Conservation (phyloP, 2,113 vertebrate genomes). For the Sinocyclocheilus anophthalmus region DNA sequence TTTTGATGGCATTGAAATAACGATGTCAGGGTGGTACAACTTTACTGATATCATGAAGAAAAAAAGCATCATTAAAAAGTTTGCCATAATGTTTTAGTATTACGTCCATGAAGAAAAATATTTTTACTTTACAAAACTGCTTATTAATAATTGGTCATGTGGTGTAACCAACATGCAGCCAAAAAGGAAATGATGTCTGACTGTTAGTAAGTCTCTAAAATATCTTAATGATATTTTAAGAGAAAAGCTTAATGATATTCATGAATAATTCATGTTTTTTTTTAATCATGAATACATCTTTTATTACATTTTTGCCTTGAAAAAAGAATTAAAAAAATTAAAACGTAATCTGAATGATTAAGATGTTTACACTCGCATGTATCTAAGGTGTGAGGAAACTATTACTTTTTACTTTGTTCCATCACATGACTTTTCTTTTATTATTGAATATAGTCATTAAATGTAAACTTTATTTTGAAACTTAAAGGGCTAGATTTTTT, state of each 20-base stretch:
- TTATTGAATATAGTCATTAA: not conserved
- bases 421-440: not conserved
- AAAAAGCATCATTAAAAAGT: not conserved
- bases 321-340: not conserved
- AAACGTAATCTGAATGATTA: not conserved
- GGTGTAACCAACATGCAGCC: not conserved
- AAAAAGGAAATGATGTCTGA: not conserved
- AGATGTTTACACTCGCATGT: not conserved
- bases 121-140: too few species aligned
- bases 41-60: not conserved
- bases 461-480: not conserved
- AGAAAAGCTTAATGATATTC: too few species aligned
- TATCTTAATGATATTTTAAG: not conserved
- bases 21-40: not conserved
- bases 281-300: too few species aligned
- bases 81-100: too few species aligned
- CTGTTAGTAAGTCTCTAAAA: too few species aligned
- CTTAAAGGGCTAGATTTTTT: not conserved
- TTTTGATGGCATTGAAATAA: not conserved
- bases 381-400: not conserved
- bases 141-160: too few species aligned
- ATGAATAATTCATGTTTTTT: too few species aligned
- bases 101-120: too few species aligned
- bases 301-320: not conserved
- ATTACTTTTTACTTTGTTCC: not conserved